Evolutionary conservation across 1,140 invertebrate genomes (phyloP).

Genomic region (Ditylenchus dipsaci): DNA sequence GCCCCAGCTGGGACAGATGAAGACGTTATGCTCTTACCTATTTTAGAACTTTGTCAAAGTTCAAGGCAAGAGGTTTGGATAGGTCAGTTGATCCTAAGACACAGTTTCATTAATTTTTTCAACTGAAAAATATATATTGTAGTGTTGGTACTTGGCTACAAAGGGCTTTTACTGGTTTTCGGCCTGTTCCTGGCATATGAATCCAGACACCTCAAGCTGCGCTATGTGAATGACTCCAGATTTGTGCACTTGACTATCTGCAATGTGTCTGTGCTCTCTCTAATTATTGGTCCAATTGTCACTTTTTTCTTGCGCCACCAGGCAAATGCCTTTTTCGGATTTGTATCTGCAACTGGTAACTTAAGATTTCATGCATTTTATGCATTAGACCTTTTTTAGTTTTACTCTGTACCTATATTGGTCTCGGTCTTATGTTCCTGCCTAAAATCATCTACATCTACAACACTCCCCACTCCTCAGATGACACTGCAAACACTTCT

Average conservation of each 20-base stretch:
- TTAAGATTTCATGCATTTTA: neutral
- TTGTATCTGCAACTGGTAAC: conserved; percentile 86
- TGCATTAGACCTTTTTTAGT: conserved; percentile 23
- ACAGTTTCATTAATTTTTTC: conserved; percentile 1
- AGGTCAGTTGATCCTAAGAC: conserved; percentile 66
- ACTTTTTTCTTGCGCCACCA: conserved; percentile 91
- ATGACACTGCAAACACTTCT: conserved; percentile 64
- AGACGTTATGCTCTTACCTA: conserved; percentile 86
- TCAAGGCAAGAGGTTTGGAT: conserved; percentile 88
- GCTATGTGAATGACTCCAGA: conserved; percentile 77
- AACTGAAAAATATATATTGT: conserved; percentile 39
- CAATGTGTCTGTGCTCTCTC: conserved; percentile 90
- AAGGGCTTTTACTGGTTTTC: conserved; percentile 89
- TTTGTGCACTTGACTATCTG: conserved; percentile 99
- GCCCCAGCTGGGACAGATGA: conserved; percentile 77
- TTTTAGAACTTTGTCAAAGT: conserved; percentile 91
- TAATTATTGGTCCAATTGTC: conserved; percentile 87
- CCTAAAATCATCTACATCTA: conserved; percentile 55
- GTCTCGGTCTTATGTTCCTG: conserved; percentile 66
- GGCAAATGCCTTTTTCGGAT: conserved; percentile 92
- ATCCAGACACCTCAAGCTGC: conserved; percentile 84
- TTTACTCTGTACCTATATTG: conserved; percentile 57
- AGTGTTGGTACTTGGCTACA: conserved; percentile 92
- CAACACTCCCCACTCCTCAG: conserved; percentile 36
- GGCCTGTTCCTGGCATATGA: conserved; percentile 95